Evolutionary conservation across 1,140 invertebrate genomes (phyloP).

Genomic region (Anastrepha obliqua): DNA sequence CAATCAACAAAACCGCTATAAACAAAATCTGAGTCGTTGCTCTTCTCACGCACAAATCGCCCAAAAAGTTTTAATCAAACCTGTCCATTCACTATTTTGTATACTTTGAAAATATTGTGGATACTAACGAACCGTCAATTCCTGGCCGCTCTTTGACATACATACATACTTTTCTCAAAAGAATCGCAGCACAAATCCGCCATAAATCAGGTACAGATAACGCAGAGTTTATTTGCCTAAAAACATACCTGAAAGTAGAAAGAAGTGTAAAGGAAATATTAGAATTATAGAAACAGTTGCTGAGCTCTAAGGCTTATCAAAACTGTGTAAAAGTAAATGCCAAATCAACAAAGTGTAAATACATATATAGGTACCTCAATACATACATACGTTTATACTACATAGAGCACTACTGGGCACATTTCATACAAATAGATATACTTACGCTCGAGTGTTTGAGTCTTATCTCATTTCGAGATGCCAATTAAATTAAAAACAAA

Average conservation of each 20-base stretch:
- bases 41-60: too few species aligned
- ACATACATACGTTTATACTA: background rate
- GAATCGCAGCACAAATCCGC: constrained; percentile 18
- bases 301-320: background rate
- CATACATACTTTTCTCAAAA: background rate
- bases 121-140: background rate
- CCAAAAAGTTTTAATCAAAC: too few species aligned
- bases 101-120: too few species aligned
- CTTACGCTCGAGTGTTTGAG: background rate
- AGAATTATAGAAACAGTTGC: background rate
- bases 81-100: too few species aligned
- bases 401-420: background rate
- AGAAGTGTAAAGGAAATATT: background rate
- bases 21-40: too few species aligned
- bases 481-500: constrained; percentile 55
- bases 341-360: background rate
- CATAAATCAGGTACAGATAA: constrained; percentile 25
- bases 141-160: background rate
- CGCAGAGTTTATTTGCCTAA: background rate
- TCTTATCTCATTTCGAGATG: constrained; percentile 48
- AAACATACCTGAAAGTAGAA: constrained; percentile 37
- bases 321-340: constrained; percentile 1
- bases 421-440: background rate
- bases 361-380: background rate
- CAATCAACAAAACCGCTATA: too few species aligned